Base-by-base conservation (phyloP, 2,888 invertebrate species). In the Geotrupes spiniger region DNA sequence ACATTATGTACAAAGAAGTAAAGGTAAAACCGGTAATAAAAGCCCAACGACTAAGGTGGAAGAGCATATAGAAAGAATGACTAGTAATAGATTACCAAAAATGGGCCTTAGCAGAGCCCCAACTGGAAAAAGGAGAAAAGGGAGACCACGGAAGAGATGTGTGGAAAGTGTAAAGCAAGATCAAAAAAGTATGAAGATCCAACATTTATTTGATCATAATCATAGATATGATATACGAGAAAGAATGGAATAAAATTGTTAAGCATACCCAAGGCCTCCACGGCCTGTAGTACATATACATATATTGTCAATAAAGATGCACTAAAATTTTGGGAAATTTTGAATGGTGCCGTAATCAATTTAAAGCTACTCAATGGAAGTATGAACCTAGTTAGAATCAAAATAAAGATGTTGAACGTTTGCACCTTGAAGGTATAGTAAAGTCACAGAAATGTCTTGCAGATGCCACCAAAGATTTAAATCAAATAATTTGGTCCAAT, bases 281-380 rank as follows among this genome's bases (percentile, higher is more conserved):
- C 68, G 84, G 1, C 79, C 92, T 14, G 90, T 88, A 70, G 85
- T 83, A 0, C 83, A n/a, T n/a, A n/a, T n/a, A n/a, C n/a, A n/a
- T n/a, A 88, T 63, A 56, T 92, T 2, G 62, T 79, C 1, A 86
- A 84, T 11, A 79, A 85, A 33, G 83, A 93, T 51, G 85, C 1
- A 77, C 79, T 0, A 77, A 78, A 46, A 91, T 91, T 0, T 65
- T 93, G 45, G 76, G 81, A 2, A 80, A 80, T 51, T 89, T 91
- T 63, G 86, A 89, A 65, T 71, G 78, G 58, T 82, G 84, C 49
- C 84, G 84, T 54, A 76, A 80, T 14, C 78, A 81, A 49, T 82
- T 87, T 67, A 78, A 83, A 39, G 73, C 80, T 1, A 87, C 89
- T 0, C 91, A 92, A 0, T 85, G 82, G 81, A 90, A 89, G 64